Base-by-base conservation (phyloP, 2,888 invertebrate genomes). In the Camponotus fellah region DNA sequence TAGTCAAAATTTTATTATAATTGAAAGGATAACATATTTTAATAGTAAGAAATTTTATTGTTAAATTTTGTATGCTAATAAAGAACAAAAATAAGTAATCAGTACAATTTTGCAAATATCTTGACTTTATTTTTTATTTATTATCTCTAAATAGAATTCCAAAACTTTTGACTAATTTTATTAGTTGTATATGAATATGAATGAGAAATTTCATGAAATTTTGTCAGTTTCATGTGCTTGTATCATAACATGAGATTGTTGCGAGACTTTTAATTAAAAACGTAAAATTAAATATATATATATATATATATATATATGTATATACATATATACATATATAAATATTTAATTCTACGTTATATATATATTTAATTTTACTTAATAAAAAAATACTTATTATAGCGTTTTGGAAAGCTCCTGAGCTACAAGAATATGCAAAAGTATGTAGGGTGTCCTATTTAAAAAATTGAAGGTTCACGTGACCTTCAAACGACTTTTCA, bases 241-340 rank as follows among this genome's bases (percentile, higher is more conserved):
- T 26, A 26, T 26, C 26, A 26, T 60, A 14, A n/a, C 32, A n/a
- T 9, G 3, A 5, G 5, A 14, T 46, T 21, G 62, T 34, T 4
- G 65, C 26, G 49, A 53, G 12, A 8, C 12, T 65, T 76, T 53
- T 76, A 76, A 76, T 76, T 65, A 37, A 17, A 53, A 37, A 76
- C 26, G 37, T 17, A 60, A 32, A 43, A 17, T 72, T 37, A 26
- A 1, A 26, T 26, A 2, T 26, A 26, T 26, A 26, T 26, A 26
- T 26, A 26, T 26, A 2, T 26, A 26, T 26, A 26, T 26, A 26
- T 2, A 26, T 26, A 26, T 26, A 26, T 26, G 0, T 26, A 26
- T 26, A 26, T 26, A 26, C 0, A 26, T 26, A 26, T 26, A 26
- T 26, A 26, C 0, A 26, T 26, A 26, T 26, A 26, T 26, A 26